Evolutionary conservation across 2,113 vertebrate genomes (phyloP).

Genomic region (Grus americana): DNA sequence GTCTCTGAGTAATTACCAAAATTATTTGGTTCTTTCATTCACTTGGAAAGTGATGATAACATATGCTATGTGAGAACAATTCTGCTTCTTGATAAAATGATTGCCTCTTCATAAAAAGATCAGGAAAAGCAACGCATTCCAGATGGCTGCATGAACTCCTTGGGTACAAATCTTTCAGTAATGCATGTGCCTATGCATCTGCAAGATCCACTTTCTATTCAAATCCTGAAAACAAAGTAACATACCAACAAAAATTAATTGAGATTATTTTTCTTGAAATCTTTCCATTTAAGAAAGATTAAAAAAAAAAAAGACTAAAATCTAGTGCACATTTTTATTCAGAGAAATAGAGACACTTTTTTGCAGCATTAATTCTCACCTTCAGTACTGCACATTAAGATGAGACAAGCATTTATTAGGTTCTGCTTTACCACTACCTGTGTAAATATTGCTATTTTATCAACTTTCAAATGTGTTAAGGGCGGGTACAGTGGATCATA

Average conservation of each 20-base stretch:
- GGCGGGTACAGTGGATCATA: background rate
- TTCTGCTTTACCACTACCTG: background rate
- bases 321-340: background rate
- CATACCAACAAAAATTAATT: background rate
- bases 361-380: background rate
- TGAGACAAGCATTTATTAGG: background rate
- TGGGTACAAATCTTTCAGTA: background rate
- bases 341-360: background rate
- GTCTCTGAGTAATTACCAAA: background rate
- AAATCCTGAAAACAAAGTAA: background rate
- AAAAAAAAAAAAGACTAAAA: background rate
- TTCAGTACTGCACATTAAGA: background rate
- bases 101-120: background rate
- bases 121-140: background rate
- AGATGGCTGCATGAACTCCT: background rate
- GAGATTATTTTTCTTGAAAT: background rate
- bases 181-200: rapidly evolving
- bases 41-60: background rate
- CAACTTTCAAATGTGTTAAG: background rate
- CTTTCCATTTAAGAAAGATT: background rate
- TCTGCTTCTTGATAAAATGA: background rate
- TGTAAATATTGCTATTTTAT: background rate
- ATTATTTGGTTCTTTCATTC: background rate
- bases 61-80: background rate
- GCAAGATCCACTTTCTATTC: background rate